Evolutionary conservation across 2,113 vertebrate species (phyloP), one percentile per base, ranked within the genome.

Genomic region (Proterorhinus semilunaris): DNA sequence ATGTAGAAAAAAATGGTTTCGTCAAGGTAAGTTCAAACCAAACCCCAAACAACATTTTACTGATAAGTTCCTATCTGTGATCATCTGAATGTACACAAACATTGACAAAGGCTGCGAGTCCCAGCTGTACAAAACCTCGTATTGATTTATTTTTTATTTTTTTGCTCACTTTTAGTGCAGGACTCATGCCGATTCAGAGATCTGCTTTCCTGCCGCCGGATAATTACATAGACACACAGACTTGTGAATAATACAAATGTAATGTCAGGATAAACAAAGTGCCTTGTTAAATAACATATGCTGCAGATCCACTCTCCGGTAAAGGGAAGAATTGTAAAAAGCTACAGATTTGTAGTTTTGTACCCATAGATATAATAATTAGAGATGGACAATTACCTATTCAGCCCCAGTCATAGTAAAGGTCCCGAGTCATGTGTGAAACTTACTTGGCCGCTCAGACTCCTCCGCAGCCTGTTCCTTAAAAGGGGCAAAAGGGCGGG

Each of bases 71-170:
- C 59, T 80, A 71, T 82, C 69, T 78, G 48, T 69, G 61, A 65
- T 8, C 5, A 74, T 75, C 57, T 79, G 57, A 81, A 75, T 77
- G 70, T 76, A 81, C 62, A 55, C 63, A 7, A 69, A 79, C 69
- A 81, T 80, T 82, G 7, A 0, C 83, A 72, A 68, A 79, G 79
- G 75, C 71, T 65, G 45, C 74, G 69, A 79, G 74, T 81, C 79
- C 71, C 75, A 69, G 80, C 50, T 10, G 69, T 71, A 48, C 78
- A 74, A 84, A 84, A 79, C 62, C 76, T 74, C 12, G 49, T 83
- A 84, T 87, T 83, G 84, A 88, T 89, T 83, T 72, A 15, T 78
- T 73, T 68, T 79, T 78, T 77, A 42, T 11, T 7, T 77, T 74
- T 80, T 83, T 71, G 76, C 69, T 78, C 65, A 62, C 66, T 76